Evolutionary conservation across 2,797 vertebrate species (phyloP), one percentile per base, ranked within the genome.

Genomic region (Eupleurogrammus muticus): DNA sequence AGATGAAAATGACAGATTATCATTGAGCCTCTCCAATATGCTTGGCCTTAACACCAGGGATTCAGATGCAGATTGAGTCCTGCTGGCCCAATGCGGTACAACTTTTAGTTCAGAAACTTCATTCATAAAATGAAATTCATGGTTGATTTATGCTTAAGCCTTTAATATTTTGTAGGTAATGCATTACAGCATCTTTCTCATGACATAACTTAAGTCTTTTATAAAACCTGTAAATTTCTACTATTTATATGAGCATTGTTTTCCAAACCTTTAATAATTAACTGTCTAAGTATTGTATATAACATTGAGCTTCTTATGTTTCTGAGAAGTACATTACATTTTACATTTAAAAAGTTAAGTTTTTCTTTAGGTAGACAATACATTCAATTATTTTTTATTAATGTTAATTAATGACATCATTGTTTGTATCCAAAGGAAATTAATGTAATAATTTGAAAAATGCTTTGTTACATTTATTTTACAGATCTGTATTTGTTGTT

Each of bases 1-100:
- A 16, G 79, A 87, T 36, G 84, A 82, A 50, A 85, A 79, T 32
- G 75, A 93, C 9, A 92, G 90, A 75, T 13, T 93, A 51, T 79
- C 90, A 8, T 7, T 89, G 48, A 21, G 92, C 66, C 91, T 95
- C 32, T 88, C 93, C 59, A 94, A 94, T 44, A 94, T 94, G 92
- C 92, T 94, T 9, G 55, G 90, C 28, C 89, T 94, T 21, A 59
- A 77, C 21, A 53, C 68, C 19, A 66, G 82, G 20, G 70, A 82
- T 38, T 60, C 55, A 59, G 64, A 79, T 32, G 46, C 44, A 24
- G 47, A 81, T 1, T 86, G 67, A 68, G 66, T 59, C 55, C 47
- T 71, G 13, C 9, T 9, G 20, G 21, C 9, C 47, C 48, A 36
- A 55, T 14, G 13, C 49, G 54, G 17, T 17, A 44, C 42, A 73